Conservation (phyloP, 2,888 invertebrate species). For the Philhelius pedissequus region DNA sequence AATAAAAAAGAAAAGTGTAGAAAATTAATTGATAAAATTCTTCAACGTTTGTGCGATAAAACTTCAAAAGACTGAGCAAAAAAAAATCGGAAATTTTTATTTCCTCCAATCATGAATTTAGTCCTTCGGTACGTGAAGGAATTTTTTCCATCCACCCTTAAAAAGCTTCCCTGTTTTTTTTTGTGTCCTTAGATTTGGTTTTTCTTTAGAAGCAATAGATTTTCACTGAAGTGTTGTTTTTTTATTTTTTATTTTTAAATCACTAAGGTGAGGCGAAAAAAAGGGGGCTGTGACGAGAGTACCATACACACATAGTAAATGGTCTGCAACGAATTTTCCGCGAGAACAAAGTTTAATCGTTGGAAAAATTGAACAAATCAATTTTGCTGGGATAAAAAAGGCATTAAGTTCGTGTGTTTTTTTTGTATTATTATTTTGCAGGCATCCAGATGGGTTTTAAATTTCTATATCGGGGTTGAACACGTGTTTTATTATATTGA, state of each 20-base stretch:
- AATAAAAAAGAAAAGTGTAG: conserved; percentile 26
- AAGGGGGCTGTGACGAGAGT: background rate
- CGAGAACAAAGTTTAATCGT: conserved; percentile 77
- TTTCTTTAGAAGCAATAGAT: background rate
- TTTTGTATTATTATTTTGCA: background rate
- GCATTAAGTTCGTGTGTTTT: conserved; percentile 28
- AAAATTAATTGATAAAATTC: conserved; percentile 70
- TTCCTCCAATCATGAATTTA: conserved; percentile 67
- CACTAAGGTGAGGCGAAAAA: background rate
- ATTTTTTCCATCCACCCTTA: conserved; percentile 45
- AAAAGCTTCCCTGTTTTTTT: conserved; percentile 21
- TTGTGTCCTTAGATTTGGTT: conserved; percentile 26
- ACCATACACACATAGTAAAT: conserved; percentile 71
- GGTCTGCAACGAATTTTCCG: conserved; percentile 76
- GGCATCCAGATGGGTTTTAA: conserved; percentile 33
- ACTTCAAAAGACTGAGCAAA: conserved; percentile 11
- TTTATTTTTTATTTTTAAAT: conserved; percentile 8
- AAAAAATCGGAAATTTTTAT: conserved; percentile 37
- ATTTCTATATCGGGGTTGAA: conserved; percentile 61
- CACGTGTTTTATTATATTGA: conserved; percentile 62
- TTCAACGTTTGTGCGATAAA: conserved; percentile 59
- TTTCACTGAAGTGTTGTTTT: conserved; percentile 3
- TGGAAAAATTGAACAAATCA: conserved; percentile 79
- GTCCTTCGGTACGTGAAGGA: conserved; percentile 64
- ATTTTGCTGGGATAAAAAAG: conserved; percentile 74